phyloP scores from a whole-genome alignment of 2,888 invertebrate species.

The Magallana nippona region DNA sequence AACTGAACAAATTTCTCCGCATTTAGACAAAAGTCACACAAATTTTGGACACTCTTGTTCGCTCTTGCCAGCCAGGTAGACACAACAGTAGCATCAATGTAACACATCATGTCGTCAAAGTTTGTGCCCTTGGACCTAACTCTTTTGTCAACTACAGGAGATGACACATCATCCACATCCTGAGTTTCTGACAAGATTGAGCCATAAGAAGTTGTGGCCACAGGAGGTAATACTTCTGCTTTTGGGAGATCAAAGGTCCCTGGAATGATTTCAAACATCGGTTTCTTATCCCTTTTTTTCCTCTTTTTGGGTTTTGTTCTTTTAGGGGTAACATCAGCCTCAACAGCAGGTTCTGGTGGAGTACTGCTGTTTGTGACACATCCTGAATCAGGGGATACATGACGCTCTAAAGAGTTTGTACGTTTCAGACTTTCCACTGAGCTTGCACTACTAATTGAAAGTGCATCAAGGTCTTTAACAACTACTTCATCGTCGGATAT shows the following conservation, averaged over 20 bases:
- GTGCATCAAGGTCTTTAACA: slow-evolving; percentile 57
- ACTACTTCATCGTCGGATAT: slow-evolving; percentile 67
- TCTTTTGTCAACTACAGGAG: slow-evolving; percentile 44
- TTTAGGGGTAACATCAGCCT: slow-evolving; percentile 19
- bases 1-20: slow-evolving; percentile 77
- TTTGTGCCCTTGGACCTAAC: slow-evolving; percentile 52
- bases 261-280: slow-evolving; percentile 55
- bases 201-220: slow-evolving; percentile 49
- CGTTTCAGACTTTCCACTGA: slow-evolving; percentile 60
- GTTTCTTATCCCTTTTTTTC: slow-evolving; percentile 64
- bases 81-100: slow-evolving; percentile 77
- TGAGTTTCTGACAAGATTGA: slow-evolving; percentile 39
- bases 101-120: slow-evolving; percentile 76
- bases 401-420: slow-evolving; percentile 46
- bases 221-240: slow-evolving; percentile 68
- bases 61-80: slow-evolving; percentile 75
- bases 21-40: slow-evolving; percentile 69
- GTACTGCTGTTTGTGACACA: slow-evolving; percentile 72
- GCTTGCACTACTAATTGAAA: slow-evolving; percentile 65
- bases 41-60: slow-evolving; percentile 71
- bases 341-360: slow-evolving; percentile 51
- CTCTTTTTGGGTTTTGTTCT: slow-evolving; percentile 52
- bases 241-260: slow-evolving; percentile 69
- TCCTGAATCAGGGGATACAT: slow-evolving; percentile 72
- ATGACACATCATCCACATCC: slow-evolving; percentile 50